Conservation (phyloP, 2,888 invertebrate species). For the Mantis religiosa region DNA sequence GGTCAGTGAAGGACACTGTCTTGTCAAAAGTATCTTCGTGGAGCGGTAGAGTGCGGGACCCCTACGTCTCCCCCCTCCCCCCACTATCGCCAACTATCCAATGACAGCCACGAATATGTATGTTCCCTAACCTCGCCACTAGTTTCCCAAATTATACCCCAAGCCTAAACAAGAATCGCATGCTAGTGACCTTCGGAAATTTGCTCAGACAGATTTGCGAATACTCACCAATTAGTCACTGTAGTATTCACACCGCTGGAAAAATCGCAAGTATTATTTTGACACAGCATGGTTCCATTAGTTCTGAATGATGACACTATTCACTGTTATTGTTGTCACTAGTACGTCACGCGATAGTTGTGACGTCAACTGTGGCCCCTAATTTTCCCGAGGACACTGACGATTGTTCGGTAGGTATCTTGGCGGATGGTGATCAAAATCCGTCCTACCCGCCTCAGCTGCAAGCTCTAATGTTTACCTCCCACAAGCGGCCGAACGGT, state of each 20-base stretch:
- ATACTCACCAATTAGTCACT: background rate
- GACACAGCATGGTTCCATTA: background rate
- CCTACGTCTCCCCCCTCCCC: background rate
- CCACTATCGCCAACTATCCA: background rate
- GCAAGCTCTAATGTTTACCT: conserved; percentile 36
- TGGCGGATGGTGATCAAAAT: conserved; percentile 24
- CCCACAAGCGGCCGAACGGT: conserved; percentile 9
- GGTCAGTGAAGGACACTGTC: conserved; percentile 17
- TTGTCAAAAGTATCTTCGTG: background rate
- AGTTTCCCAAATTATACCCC: background rate
- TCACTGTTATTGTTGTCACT: background rate
- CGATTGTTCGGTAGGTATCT: conserved; percentile 20
- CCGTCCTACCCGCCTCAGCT: conserved; percentile 24
- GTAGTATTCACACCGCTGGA: background rate
- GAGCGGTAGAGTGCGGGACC: background rate
- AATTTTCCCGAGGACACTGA: conserved; percentile 1
- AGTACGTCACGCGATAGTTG: background rate
- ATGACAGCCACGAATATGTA: background rate
- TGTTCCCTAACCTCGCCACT: background rate
- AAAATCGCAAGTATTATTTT: background rate
- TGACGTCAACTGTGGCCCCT: background rate
- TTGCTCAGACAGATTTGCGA: background rate
- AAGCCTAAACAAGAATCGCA: background rate
- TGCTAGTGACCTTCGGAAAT: background rate
- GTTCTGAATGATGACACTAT: background rate